These are phyloP conservation scores for Hirtodrosophila histrioides DNA, from an alignment of 2,888 invertebrate species.

Conservation along the genomic window DNA sequence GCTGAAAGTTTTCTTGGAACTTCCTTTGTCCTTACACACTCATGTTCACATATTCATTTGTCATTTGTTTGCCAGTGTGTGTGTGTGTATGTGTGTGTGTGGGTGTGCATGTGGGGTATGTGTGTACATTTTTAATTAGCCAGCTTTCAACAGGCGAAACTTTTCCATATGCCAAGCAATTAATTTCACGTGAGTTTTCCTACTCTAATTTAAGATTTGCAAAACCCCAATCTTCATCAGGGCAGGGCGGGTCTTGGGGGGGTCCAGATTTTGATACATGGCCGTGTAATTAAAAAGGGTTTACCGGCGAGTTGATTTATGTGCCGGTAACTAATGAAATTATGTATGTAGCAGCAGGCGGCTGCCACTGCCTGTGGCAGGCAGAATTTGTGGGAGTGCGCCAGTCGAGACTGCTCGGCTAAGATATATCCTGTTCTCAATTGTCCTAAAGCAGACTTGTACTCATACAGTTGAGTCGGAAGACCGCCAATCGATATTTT, in stretches of 20 bases:
- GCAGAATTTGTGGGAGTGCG: background rate
- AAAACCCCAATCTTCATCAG: background rate
- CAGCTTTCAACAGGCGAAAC: constrained; percentile 67
- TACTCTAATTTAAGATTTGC: constrained; percentile 33
- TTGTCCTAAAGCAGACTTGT: too few relatives aligned
- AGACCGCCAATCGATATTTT: too few relatives aligned
- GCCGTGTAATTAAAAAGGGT: constrained; percentile 76
- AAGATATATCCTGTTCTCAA: background rate
- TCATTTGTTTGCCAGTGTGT: constrained; percentile 37
- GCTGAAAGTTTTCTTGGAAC: constrained; percentile 42
- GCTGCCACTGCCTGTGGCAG: background rate
- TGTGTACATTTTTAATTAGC: constrained; percentile 75
- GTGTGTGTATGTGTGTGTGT: too few relatives aligned
- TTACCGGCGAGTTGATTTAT: constrained; percentile 70
- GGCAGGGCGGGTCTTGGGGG: background rate
- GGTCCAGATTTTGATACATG: constrained; percentile 57
- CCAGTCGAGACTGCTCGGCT: background rate
- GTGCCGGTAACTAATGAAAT: constrained; percentile 69
- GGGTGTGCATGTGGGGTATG: too few relatives aligned
- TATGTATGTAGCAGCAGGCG: constrained; percentile 40
- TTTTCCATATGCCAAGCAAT: constrained; percentile 72
- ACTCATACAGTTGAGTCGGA: too few relatives aligned
- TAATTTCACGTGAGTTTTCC: constrained; percentile 64
- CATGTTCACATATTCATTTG: constrained; percentile 33
- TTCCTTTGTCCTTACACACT: constrained; percentile 21